Conservation (phyloP, 1,140 invertebrate genomes). For the Lordiphosa mommai region DNA sequence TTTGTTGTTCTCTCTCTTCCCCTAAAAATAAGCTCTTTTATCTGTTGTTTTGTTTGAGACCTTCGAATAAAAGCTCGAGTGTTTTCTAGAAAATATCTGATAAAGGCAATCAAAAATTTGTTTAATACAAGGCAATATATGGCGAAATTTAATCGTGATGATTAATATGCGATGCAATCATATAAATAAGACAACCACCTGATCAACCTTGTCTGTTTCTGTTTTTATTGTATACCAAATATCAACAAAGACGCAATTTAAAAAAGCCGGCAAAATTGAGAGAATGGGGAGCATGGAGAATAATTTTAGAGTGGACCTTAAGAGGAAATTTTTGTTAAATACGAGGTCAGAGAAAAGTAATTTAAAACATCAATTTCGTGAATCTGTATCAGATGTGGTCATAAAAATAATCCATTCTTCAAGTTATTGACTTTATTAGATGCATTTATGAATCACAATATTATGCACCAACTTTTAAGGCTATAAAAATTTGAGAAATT, state of each 20-base stretch:
- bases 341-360: neutral
- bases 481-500: too few relatives aligned
- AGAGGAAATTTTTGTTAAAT: constrained; percentile 4
- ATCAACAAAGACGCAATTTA: constrained; percentile 56
- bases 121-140: constrained; percentile 10
- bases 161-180: constrained; percentile 31
- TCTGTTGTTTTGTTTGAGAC: constrained; percentile 28
- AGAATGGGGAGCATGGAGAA: constrained; percentile 10
- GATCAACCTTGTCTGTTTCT: constrained; percentile 36
- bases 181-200: constrained; percentile 37
- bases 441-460: too few relatives aligned
- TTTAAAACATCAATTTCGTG: too few relatives aligned
- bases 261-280: constrained; percentile 55
- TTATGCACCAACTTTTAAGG: too few relatives aligned
- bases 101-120: neutral
- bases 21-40: constrained; percentile 20
- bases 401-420: too few relatives aligned
- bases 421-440: too few relatives aligned
- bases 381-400: too few relatives aligned
- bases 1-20: constrained; percentile 13
- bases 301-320: constrained; percentile 44
- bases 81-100: constrained; percentile 1
- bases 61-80: neutral
- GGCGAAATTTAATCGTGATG: constrained; percentile 24
- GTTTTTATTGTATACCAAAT: constrained; percentile 61